phyloP scores from a whole-genome alignment of 2,888 invertebrate species.

The Xestia rhomboidea region DNA sequence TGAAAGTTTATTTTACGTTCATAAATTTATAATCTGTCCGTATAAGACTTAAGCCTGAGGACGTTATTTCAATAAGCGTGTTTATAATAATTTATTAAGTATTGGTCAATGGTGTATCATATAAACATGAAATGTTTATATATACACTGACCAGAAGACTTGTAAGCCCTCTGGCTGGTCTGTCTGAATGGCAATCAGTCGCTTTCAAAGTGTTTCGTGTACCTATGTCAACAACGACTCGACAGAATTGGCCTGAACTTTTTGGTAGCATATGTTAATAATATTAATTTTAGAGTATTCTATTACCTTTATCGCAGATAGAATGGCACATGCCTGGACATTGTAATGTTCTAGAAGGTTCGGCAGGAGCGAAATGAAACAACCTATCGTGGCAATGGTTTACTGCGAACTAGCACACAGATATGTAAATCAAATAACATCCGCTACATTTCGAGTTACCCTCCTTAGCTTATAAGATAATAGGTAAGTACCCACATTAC shows the following conservation, averaged over 20 bases:
- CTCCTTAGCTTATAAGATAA: no score
- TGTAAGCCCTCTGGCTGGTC: no score
- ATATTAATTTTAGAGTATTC: background rate
- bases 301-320: background rate
- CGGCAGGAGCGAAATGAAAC: no score
- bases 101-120: no score
- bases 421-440: no score
- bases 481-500: no score
- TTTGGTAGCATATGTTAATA: background rate
- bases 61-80: slow-evolving; percentile 31
- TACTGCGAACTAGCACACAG: no score
- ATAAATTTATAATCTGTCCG: slow-evolving; percentile 21
- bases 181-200: background rate
- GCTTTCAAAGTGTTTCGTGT: background rate
- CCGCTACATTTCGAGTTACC: no score
- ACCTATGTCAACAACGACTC: background rate
- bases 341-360: no score
- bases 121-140: no score
- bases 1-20: slow-evolving; percentile 52
- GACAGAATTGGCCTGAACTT: background rate
- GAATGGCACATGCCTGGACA: background rate
- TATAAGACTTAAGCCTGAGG: slow-evolving; percentile 10
- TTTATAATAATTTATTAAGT: slow-evolving; percentile 14
- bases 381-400: no score
- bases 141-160: slow-evolving; percentile 6